phyloP scores from a whole-genome alignment of 2,888 invertebrate species.

The Pandemis corylana region DNA sequence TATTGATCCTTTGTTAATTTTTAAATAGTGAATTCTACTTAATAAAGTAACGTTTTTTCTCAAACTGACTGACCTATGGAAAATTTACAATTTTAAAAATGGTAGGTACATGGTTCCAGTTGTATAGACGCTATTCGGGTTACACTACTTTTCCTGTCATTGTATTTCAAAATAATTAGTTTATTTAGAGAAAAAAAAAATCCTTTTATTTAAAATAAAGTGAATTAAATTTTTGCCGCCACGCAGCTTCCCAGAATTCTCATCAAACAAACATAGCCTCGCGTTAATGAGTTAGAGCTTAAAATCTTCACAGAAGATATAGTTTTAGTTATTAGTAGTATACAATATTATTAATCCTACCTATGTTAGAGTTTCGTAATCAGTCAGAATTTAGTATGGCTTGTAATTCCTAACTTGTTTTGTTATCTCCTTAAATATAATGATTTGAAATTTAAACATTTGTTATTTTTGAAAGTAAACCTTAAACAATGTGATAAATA shows the following conservation, averaged over 20 bases:
- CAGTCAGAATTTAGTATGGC: conserved; percentile 22
- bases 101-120: too few species aligned
- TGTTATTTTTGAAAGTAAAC: too few species aligned
- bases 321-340: conserved; percentile 54
- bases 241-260: conserved; percentile 16
- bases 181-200: too few species aligned
- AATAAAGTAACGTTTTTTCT: too few species aligned
- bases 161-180: too few species aligned
- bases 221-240: background rate
- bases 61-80: too few species aligned
- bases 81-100: too few species aligned
- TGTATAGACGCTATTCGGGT: too few species aligned
- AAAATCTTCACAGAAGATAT: conserved; percentile 67
- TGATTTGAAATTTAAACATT: too few species aligned
- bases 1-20: background rate
- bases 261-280: conserved; percentile 49
- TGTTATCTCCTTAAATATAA: background rate
- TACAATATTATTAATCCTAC: conserved; percentile 24
- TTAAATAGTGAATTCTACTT: background rate
- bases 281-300: conserved; percentile 60
- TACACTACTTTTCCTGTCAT: too few species aligned
- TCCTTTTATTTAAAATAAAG: too few species aligned
- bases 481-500: too few species aligned
- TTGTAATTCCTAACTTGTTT: background rate
- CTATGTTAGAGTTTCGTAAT: conserved; percentile 19